Evolutionary conservation across 2,888 invertebrate species (phyloP).

Genomic region (Schizaphis graminum): DNA sequence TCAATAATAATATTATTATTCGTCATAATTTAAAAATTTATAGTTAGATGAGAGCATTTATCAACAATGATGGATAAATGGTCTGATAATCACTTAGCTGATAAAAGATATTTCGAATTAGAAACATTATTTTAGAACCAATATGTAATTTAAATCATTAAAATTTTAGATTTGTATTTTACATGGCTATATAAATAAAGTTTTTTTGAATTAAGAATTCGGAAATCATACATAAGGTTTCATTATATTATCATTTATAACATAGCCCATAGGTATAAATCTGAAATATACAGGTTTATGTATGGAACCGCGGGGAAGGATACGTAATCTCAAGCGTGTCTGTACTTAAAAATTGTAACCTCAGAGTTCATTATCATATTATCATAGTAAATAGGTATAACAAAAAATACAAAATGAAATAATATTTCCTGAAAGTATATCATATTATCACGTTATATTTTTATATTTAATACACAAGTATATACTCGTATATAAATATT

Average conservation of each 20-base stretch:
- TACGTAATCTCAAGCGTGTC: not conserved
- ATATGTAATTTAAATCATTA: not conserved
- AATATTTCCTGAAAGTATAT: not conserved
- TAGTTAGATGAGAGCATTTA: not conserved
- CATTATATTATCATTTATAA: not conserved
- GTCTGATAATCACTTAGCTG: not conserved
- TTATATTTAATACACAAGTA: not conserved
- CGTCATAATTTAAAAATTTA: not conserved
- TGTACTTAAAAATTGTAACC: not conserved
- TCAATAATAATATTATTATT: not conserved
- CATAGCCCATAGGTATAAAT: not conserved
- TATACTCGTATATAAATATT: too few species aligned
- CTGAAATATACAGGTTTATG: not conserved
- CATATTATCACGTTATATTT: not conserved
- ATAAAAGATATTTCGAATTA: not conserved
- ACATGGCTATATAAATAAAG: not conserved
- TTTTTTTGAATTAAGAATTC: not conserved
- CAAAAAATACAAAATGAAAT: not conserved
- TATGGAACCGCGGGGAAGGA: not conserved
- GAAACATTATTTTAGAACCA: not conserved
- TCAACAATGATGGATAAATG: not conserved
- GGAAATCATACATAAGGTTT: not conserved
- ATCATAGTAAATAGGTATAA: not conserved
- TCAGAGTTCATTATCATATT: not conserved
- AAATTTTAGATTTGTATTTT: not conserved